These are phyloP conservation scores for Microctonus brassicae DNA, from an alignment of 2,888 invertebrate genomes.

Conservation along the genomic window DNA sequence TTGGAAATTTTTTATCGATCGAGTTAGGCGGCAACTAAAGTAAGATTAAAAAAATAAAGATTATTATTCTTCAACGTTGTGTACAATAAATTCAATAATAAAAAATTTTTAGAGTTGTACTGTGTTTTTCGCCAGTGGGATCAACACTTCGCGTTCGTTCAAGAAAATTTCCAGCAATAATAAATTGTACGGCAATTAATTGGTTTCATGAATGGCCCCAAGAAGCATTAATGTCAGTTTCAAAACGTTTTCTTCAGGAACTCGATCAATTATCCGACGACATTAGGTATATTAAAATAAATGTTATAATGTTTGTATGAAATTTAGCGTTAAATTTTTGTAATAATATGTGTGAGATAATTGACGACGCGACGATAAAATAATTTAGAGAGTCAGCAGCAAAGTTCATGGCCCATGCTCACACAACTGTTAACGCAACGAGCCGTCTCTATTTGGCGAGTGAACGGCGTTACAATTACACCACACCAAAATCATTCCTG, in stretches of 20 bases:
- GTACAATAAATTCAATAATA: not conserved
- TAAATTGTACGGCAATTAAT: slow-evolving; percentile 95
- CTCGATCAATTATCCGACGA: slow-evolving; percentile 83
- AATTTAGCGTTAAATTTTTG: not conserved
- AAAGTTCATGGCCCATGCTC: slow-evolving; percentile 95
- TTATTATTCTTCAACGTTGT: too few relatives aligned
- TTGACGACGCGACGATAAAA: slow-evolving; percentile 28
- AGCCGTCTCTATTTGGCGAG: slow-evolving; percentile 89
- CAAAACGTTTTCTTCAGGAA: slow-evolving; percentile 87
- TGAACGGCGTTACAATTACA: slow-evolving; percentile 95
- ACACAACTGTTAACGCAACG: slow-evolving; percentile 92
- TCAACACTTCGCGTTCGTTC: slow-evolving; percentile 92
- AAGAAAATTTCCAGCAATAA: slow-evolving; percentile 95
- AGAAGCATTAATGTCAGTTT: slow-evolving; percentile 94
- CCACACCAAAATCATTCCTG: slow-evolving; percentile 96
- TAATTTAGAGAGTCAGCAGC: slow-evolving; percentile 82
- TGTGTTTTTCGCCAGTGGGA: slow-evolving; percentile 97
- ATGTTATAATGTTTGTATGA: slow-evolving; percentile 15
- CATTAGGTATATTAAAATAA: slow-evolving; percentile 56
- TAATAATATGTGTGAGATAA: slow-evolving; percentile 19
- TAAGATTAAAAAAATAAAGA: slow-evolving; percentile 10
- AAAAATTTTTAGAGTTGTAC: slow-evolving; percentile 78
- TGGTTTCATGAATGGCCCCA: slow-evolving; percentile 99
- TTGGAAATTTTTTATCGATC: slow-evolving; percentile 97
- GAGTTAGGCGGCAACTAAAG: slow-evolving; percentile 87